phyloP scores from a whole-genome alignment of 2,113 vertebrate genomes.

The Cisticola juncidis region DNA sequence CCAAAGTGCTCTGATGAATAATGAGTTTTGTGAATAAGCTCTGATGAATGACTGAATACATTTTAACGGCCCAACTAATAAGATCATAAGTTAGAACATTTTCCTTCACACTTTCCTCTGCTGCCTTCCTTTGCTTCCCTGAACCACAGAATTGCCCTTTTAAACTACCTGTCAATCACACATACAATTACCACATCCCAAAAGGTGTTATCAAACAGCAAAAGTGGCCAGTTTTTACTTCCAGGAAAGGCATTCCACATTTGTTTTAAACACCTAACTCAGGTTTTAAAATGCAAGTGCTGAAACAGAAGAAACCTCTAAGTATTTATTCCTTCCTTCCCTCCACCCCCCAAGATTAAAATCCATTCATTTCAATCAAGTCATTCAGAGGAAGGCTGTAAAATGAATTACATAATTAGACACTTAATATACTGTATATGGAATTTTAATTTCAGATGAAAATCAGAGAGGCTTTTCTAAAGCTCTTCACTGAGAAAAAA shows the following conservation, averaged over 20 bases:
- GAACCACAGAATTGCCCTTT: neutral
- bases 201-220: neutral
- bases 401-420: slow-evolving; percentile 69
- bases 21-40: slow-evolving; percentile 50
- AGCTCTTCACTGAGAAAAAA: neutral
- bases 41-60: slow-evolving; percentile 40
- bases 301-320: slow-evolving; percentile 12
- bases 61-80: slow-evolving; percentile 13
- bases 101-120: neutral
- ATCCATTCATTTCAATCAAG: slow-evolving; percentile 65
- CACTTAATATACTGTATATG: slow-evolving; percentile 65
- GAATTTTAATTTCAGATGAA: slow-evolving; percentile 67
- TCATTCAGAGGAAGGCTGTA: slow-evolving; percentile 59
- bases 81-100: neutral
- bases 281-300: neutral
- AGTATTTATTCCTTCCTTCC: neutral
- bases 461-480: slow-evolving; percentile 41
- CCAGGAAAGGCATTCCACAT: neutral
- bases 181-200: neutral
- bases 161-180: neutral
- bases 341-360: neutral
- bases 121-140: neutral
- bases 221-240: neutral
- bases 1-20: slow-evolving; percentile 29
- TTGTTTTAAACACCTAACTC: neutral